Percentiles rank a stretch among this genome's conserved stretches.
phyloP scores from a whole-genome alignment of 2,888 invertebrate species.

The Hololepta plana region DNA sequence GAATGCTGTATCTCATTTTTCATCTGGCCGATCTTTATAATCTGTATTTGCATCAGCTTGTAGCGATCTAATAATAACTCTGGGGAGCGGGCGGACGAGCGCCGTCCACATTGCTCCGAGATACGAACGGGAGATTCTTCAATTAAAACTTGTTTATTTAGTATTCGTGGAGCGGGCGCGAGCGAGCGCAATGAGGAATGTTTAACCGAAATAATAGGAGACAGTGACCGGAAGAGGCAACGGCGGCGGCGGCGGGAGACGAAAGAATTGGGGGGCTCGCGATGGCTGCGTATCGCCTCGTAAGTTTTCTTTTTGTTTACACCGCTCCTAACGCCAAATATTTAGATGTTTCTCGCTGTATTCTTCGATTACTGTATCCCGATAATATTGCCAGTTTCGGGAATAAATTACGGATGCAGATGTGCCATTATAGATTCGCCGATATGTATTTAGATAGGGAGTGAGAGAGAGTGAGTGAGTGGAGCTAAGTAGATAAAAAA shows the following conservation, averaged over 20 bases:
- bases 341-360: too few species aligned
- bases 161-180: slow-evolving; percentile 28
- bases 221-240: slow-evolving; percentile 28
- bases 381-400: too few species aligned
- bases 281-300: neutral
- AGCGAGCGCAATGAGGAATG: slow-evolving; percentile 25
- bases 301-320: slow-evolving; percentile 9
- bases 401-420: too few species aligned
- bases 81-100: slow-evolving; percentile 23
- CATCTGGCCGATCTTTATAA: slow-evolving; percentile 34
- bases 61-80: slow-evolving; percentile 33
- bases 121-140: slow-evolving; percentile 32
- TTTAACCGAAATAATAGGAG: slow-evolving; percentile 30
- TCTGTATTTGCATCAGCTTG: slow-evolving; percentile 32
- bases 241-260: slow-evolving; percentile 9
- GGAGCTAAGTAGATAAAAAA: too few species aligned
- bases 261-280: neutral
- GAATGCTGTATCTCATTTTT: slow-evolving; percentile 33
- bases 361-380: too few species aligned
- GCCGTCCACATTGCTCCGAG: slow-evolving; percentile 23
- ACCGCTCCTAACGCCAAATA: too few species aligned
- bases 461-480: too few species aligned
- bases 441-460: too few species aligned
- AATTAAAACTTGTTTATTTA: slow-evolving; percentile 36
- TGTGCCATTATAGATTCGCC: too few species aligned